phyloP scores from a whole-genome alignment of 2,888 invertebrate genomes.

The Drosophila phalerata region DNA sequence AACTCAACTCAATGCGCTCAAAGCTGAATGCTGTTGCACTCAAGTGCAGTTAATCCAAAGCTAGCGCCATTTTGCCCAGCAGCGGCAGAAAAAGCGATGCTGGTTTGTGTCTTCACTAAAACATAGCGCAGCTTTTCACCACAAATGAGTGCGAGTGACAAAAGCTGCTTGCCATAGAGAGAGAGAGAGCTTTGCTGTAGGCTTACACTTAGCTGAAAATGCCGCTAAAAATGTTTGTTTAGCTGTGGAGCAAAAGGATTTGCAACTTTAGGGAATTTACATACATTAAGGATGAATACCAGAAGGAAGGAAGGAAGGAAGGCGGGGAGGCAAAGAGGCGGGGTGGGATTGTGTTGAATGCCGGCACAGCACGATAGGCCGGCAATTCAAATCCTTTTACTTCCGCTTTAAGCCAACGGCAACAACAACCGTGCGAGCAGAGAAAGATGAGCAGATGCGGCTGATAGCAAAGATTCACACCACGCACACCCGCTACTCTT shows the following conservation, averaged over 20 bases:
- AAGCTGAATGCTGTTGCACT: not conserved
- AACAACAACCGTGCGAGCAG: conserved; percentile 26
- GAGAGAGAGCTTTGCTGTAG: conserved; percentile 2
- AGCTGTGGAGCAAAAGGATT: conserved; percentile 55
- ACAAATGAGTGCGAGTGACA: not conserved
- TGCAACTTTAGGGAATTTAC: conserved; percentile 70
- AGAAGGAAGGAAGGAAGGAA: not conserved
- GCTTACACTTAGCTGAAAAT: conserved; percentile 27
- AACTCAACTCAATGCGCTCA: not conserved
- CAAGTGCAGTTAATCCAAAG: not conserved
- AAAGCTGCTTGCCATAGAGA: not conserved
- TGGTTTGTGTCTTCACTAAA: conserved; percentile 37
- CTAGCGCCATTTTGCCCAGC: conserved; percentile 21
- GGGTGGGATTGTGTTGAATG: conserved; percentile 23
- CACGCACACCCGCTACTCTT: conserved; percentile 6
- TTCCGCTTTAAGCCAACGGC: conserved; percentile 63
- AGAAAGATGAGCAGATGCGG: conserved; percentile 73
- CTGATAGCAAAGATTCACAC: conserved; percentile 75
- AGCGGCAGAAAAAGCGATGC: not conserved
- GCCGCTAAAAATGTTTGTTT: conserved; percentile 57
- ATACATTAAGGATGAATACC: conserved; percentile 62
- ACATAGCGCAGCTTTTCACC: conserved; percentile 33
- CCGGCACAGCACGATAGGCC: conserved; percentile 36
- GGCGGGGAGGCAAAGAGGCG: too few relatives aligned
- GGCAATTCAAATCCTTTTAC: conserved; percentile 77